Percentiles rank a stretch among this genome's conserved stretches.
Conservation (phyloP, 2,797 vertebrate species). For the Echeneis naucrates region DNA sequence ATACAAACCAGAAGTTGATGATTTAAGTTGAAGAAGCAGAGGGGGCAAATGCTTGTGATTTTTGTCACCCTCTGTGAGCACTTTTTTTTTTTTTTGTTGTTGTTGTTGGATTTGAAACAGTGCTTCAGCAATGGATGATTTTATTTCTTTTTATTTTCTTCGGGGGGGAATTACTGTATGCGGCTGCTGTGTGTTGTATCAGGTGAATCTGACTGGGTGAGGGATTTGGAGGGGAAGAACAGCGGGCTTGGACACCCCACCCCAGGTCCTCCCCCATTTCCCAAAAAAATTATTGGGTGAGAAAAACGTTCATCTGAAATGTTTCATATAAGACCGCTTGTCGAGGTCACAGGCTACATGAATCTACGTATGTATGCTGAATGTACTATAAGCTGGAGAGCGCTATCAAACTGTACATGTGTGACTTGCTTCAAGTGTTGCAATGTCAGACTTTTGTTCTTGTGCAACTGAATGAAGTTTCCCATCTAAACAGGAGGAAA, state of each 20-base stretch:
- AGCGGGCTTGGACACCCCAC: slow-evolving; percentile 48
- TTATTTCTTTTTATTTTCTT: neutral
- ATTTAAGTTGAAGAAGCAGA: slow-evolving; percentile 46
- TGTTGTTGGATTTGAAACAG: slow-evolving; percentile 9
- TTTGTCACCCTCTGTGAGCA: slow-evolving; percentile 27
- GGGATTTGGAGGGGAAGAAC: slow-evolving; percentile 55
- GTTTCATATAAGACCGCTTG: slow-evolving; percentile 52
- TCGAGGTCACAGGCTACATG: slow-evolving; percentile 68
- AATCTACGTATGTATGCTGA: slow-evolving; percentile 51
- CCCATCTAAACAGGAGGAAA: slow-evolving; percentile 51
- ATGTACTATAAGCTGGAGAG: slow-evolving; percentile 52
- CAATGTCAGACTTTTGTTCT: slow-evolving; percentile 64
- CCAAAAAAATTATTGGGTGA: slow-evolving; percentile 4
- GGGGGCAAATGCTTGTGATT: slow-evolving; percentile 33
- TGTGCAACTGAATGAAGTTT: slow-evolving; percentile 44
- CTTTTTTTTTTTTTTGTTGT: slow-evolving; percentile 21
- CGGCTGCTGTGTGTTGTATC: slow-evolving; percentile 32
- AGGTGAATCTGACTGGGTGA: slow-evolving; percentile 50
- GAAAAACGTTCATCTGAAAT: slow-evolving; percentile 36
- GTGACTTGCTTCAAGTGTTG: slow-evolving; percentile 57
- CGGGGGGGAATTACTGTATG: slow-evolving; percentile 25
- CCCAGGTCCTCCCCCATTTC: too few species aligned
- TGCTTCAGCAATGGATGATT: slow-evolving; percentile 20
- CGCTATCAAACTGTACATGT: slow-evolving; percentile 37
- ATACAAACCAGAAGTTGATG: slow-evolving; percentile 39